phyloP scores from a whole-genome alignment of 2,113 vertebrate genomes.

The Myrmecophaga tridactyla region DNA sequence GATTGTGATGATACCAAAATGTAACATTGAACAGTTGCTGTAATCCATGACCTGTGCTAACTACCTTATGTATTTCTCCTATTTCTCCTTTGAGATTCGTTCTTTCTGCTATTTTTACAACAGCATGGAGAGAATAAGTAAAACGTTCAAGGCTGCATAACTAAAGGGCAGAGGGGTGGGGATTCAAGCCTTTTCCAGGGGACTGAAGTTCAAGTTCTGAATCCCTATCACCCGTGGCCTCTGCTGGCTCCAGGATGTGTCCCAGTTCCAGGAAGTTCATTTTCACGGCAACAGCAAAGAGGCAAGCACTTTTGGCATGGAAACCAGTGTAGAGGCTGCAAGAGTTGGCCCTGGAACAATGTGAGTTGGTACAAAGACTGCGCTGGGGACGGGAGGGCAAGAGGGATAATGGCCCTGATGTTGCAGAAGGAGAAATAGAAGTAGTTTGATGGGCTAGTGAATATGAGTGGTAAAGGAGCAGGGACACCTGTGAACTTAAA shows the following conservation, averaged over 20 bases:
- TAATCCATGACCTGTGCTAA: not conserved
- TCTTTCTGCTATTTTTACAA: not conserved
- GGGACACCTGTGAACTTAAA: not conserved
- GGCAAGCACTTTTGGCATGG: not conserved
- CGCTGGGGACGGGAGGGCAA: not conserved
- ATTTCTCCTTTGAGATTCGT: not conserved
- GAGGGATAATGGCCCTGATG: not conserved
- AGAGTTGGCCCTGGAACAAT: not conserved
- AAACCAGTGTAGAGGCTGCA: not conserved
- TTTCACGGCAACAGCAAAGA: not conserved
- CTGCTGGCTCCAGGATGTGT: not conserved
- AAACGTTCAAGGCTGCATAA: not conserved
- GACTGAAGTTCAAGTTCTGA: not conserved
- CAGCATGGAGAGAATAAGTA: too few species aligned
- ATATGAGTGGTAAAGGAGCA: not conserved
- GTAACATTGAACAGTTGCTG: not conserved
- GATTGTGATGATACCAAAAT: not conserved
- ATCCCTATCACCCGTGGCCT: accelerated
- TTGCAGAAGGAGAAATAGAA: not conserved
- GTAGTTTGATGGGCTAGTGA: not conserved
- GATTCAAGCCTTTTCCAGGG: not conserved
- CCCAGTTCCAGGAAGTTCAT: not conserved
- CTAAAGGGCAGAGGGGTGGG: not conserved
- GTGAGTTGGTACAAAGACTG: not conserved
- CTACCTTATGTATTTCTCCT: not conserved